Conservation (phyloP, 2,797 vertebrate genomes). For the Pachyuromys duprasi region DNA sequence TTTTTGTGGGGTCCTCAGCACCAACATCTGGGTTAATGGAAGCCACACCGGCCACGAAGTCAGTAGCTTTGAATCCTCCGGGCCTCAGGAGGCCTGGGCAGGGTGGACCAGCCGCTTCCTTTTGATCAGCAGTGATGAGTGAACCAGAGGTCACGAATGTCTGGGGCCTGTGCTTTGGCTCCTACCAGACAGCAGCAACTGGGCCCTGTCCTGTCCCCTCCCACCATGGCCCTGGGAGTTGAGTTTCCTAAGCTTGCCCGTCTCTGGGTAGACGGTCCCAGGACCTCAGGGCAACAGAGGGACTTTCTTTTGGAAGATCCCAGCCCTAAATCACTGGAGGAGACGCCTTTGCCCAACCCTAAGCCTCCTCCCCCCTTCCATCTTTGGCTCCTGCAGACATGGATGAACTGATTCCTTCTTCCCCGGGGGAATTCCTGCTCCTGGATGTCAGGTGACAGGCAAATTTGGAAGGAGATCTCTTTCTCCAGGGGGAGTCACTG, state of each 20-base stretch:
- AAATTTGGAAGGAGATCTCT: constrained; percentile 64
- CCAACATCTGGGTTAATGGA: constrained; percentile 81
- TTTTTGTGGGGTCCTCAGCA: constrained; percentile 45
- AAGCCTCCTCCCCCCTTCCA: neutral
- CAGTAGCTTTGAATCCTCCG: constrained; percentile 79
- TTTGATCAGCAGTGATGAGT: constrained; percentile 76
- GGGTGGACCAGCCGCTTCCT: neutral
- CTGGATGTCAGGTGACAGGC: constrained; percentile 30
- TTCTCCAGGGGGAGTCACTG: constrained; percentile 44
- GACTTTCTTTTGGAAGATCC: constrained; percentile 1
- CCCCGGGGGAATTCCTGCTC: neutral
- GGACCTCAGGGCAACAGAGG: constrained; percentile 41
- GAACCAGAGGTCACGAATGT: constrained; percentile 73
- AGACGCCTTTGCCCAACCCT: neutral
- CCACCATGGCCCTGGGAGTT: neutral
- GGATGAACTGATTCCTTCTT: neutral
- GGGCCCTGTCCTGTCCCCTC: neutral
- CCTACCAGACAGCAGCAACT: constrained; percentile 64
- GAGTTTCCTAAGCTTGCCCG: neutral
- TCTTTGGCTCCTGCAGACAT: neutral
- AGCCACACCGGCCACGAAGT: constrained; percentile 80
- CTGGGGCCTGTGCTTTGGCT: neutral
- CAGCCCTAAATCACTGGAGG: constrained; percentile 55
- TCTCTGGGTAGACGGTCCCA: constrained; percentile 31
- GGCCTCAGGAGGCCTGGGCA: neutral